These are phyloP conservation scores for Antedon mediterranea DNA, from an alignment of 53 echinoderm and acorn worm species.

Conservation along the genomic window DNA sequence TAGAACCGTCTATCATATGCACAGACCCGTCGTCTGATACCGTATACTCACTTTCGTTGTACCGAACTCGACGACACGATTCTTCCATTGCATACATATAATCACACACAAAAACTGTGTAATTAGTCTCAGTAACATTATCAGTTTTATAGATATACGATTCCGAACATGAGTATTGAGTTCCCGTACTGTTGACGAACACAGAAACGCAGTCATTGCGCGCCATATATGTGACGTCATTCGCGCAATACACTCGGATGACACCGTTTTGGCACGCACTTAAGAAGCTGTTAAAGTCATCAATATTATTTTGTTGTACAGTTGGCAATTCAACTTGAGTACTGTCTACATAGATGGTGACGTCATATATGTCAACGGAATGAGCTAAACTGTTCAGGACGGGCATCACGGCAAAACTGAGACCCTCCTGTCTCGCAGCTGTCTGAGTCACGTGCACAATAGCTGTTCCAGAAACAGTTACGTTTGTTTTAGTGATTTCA, in stretches of 20 bases:
- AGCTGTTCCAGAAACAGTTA: neutral
- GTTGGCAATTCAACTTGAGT: neutral
- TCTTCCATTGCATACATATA: conserved; percentile 16
- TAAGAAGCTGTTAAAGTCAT: conserved; percentile 1
- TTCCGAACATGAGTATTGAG: conserved; percentile 3
- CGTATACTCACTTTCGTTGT: conserved; percentile 44
- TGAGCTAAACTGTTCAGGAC: neutral
- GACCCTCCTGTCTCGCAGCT: neutral
- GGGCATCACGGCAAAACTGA: neutral
- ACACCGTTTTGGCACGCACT: conserved; percentile 15
- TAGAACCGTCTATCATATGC: conserved; percentile 10
- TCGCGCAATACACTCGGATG: conserved; percentile 14
- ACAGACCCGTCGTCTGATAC: conserved; percentile 34
- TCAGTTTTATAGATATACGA: neutral
- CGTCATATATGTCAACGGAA: neutral
- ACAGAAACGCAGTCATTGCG: neutral
- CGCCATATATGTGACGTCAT: neutral
- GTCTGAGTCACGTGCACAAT: neutral
- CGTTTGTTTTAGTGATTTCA: neutral
- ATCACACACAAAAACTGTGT: conserved; percentile 54
- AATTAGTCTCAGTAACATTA: neutral
- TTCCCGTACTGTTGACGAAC: neutral
- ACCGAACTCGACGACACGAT: conserved; percentile 34
- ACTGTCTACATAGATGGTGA: neutral
- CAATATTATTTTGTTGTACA: neutral